Base-by-base conservation (phyloP, 2,888 invertebrate genomes). In the Luffia ferchaultella region DNA sequence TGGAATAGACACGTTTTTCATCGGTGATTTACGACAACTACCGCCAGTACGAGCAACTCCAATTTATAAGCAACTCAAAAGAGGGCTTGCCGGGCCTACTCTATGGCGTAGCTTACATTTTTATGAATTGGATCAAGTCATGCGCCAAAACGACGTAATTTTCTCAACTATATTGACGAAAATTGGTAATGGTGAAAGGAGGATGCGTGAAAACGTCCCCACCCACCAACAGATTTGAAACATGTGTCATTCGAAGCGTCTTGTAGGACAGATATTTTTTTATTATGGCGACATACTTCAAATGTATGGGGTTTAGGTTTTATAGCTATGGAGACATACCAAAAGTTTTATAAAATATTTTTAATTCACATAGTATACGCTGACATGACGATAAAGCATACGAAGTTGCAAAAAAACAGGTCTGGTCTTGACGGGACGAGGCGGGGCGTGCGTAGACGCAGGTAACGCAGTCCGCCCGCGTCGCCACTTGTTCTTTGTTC, bases 21-120 rank as follows among this genome's bases (percentile, higher is more conserved):
- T 3, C 30, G 30, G 30, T 12, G 30, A 30, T 30, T 30, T 30
- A 3, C 52, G 67, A 44, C 69, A 70, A 57, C 57, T 67, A 42
- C 68, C 69, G 42, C 67, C 71, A 50, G 69, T 65, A 46, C 56
- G 57, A 15, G 62, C 61, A 16, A 67, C 59, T 52, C 61, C 62
- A 45, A 60, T 61, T 53, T 66, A 58, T 46, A 62, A 54, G 41
- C 50, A 57, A 50, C 50, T 55, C 20, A 57, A 53, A 54, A 58
- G 60, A 50, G 49, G 51, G 41, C 51, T 64, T 15, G 58, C 54
- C 52, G 63, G 62, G 50, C 55, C 57, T 9, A 48, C 55, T 16
- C 55, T 67, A 30, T 70, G 68, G 68, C 62, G 57, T 45, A 52
- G 51, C 41, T 50, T 70, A 1, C 55, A 65, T 50, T 68, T 60